Percentiles rank a stretch among this genome's conserved stretches.
These are phyloP conservation scores for Alexandromys fortis DNA, from an alignment of 2,113 vertebrate species.

Conservation along the genomic window DNA sequence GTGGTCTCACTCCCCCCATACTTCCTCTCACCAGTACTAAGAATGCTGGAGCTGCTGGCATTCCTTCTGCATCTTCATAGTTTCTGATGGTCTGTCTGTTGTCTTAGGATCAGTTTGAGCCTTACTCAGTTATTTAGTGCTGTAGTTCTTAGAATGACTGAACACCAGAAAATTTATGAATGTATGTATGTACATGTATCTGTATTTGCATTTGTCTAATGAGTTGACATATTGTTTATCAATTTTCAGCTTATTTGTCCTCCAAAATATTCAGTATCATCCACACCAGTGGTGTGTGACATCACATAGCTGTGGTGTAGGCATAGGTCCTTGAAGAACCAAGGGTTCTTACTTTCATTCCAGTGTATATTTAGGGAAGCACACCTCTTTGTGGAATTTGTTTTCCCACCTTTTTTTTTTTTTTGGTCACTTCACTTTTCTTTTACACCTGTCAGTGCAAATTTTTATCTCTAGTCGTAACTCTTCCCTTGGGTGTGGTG, in stretches of 20 bases:
- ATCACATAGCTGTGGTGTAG: neutral
- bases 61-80: neutral
- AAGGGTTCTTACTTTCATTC: neutral
- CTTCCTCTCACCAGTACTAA: neutral
- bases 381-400: neutral
- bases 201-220: neutral
- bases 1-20: too few species aligned
- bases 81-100: neutral
- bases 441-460: fast-evolving
- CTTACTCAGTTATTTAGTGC: neutral
- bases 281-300: neutral
- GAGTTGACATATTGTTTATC: neutral
- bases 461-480: neutral
- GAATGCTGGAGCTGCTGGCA: neutral
- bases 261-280: neutral
- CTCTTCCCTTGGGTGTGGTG: neutral
- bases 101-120: neutral
- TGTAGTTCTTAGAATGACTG: neutral
- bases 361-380: neutral
- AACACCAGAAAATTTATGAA: neutral
- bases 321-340: neutral
- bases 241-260: neutral
- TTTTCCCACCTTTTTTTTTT: neutral
- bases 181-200: neutral
- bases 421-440: neutral